phyloP scores from a whole-genome alignment of 2,113 vertebrate species.

The Bubalus kerabau region DNA sequence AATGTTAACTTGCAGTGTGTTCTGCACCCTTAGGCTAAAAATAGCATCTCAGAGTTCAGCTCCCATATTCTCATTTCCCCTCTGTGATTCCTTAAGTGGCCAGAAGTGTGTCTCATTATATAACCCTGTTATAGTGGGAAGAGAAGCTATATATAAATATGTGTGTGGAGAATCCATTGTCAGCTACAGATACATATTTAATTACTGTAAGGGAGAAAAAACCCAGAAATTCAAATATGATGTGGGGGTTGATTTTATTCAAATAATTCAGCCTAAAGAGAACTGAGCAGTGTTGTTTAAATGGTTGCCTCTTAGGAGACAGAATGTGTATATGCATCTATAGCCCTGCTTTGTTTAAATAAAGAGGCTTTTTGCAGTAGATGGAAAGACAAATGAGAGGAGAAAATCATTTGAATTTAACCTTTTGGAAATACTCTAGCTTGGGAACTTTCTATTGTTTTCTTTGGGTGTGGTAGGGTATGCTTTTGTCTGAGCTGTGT shows the following conservation, averaged over 20 bases:
- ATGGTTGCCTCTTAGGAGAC: slow-evolving; percentile 25
- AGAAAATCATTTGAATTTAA: slow-evolving; percentile 2
- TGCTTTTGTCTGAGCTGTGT: neutral
- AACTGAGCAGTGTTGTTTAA: slow-evolving; percentile 31
- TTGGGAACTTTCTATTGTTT: neutral
- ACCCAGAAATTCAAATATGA: neutral
- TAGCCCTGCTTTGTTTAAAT: neutral
- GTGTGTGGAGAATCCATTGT: slow-evolving; percentile 33
- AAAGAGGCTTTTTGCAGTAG: neutral
- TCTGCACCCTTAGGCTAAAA: neutral
- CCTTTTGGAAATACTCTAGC: neutral
- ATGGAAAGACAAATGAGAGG: neutral
- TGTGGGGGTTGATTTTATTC: slow-evolving; percentile 50
- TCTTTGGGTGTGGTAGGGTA: neutral
- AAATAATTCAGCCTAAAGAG: slow-evolving; percentile 50
- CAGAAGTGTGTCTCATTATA: slow-evolving; percentile 1
- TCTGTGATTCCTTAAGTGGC: neutral
- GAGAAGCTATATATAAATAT: slow-evolving; percentile 52
- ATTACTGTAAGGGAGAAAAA: slow-evolving; percentile 29
- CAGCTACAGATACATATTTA: slow-evolving; percentile 50
- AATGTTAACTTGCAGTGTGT: neutral
- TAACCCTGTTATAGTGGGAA: neutral
- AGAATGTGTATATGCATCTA: neutral
- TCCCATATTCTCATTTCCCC: neutral
- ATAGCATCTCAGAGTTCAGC: neutral